phyloP scores from a whole-genome alignment of 2,888 invertebrate genomes.

The Geotrupes spiniger region DNA sequence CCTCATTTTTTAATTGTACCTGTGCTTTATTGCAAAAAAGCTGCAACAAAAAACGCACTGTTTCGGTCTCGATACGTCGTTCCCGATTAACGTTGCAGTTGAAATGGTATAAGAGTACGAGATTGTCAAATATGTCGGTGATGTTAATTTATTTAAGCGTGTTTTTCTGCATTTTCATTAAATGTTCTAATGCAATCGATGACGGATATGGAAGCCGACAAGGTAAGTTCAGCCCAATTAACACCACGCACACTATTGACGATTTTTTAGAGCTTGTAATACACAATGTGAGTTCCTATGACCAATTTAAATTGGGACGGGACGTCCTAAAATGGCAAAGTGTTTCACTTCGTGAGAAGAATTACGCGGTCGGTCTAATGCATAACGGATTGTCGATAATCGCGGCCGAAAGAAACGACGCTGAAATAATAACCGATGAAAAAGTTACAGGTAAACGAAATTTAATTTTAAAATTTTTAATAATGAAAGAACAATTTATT shows the following conservation, averaged over 20 bases:
- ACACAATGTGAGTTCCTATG: constrained; percentile 29
- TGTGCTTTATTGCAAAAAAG: too few relatives aligned
- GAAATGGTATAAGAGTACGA: too few relatives aligned
- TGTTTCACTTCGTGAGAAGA: constrained; percentile 26
- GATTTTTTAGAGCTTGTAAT: constrained; percentile 32
- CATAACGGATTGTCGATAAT: constrained; percentile 27
- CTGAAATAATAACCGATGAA: constrained; percentile 17
- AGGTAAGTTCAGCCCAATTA: background rate
- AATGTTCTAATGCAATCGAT: too few relatives aligned
- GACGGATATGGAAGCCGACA: background rate
- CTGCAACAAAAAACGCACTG: too few relatives aligned
- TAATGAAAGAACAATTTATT: background rate
- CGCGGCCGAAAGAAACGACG: constrained; percentile 19
- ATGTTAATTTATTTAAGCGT: too few relatives aligned
- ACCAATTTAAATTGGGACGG: constrained; percentile 28
- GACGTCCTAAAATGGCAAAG: constrained; percentile 32
- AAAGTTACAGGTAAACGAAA: constrained; percentile 21
- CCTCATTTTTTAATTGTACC: too few relatives aligned
- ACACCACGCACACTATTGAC: background rate
- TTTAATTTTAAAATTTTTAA: constrained; percentile 1
- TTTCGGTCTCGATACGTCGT: too few relatives aligned
- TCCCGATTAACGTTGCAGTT: too few relatives aligned
- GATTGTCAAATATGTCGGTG: too few relatives aligned
- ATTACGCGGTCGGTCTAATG: constrained; percentile 31
- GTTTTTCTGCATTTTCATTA: too few relatives aligned